Evolutionary conservation across 2,113 vertebrate species (phyloP), one percentile per base, ranked within the genome.

Genomic region (Limnothrissa miodon): DNA sequence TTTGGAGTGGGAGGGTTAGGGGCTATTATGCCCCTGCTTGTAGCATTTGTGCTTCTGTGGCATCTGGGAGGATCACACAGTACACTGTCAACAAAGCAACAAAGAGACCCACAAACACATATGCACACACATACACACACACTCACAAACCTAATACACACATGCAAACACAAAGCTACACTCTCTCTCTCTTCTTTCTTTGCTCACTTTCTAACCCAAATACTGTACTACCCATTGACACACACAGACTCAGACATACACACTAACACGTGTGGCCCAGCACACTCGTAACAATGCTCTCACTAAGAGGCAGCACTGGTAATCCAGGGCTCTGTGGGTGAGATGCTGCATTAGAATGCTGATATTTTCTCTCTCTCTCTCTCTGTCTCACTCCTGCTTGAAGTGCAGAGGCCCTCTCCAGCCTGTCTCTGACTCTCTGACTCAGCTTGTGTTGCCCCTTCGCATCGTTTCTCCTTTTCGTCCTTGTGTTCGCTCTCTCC

Each of bases 301-400:
- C 78, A 6, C 29, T 82, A 45, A 78, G 81, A 13, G 39, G 29
- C n/a, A 19, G 7, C 66, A 78, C 23, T 85, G 13, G 48, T 79
- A 85, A 85, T 85, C 84, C 78, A 56, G 81, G 80, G 21, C 17
- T 81, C 51, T 51, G 81, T 56, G 21, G n/a, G 45, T 45, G 25
- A 44, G 81, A 56, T 78, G 45, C 45, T 80, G 81, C 80, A 83
- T 78, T 56, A 56, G 25, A 36, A 62, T 36, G 45, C 74, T 79
- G 78, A 80, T 33, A 36, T 74, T 81, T 9, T 39, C 45, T 84
- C 48, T 33, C 19, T 6, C 48, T 17, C 48, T 59, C 74, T 53
- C 48, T 17, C 5, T 19, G 19, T 19, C 48, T 53, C 15, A 1
- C 48, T 51, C 48, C 21, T 1, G 1, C 51, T 56, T n/a, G n/a